These are phyloP conservation scores for Capricornis sumatraensis DNA, from an alignment of 2,113 vertebrate genomes.

Conservation along the genomic window DNA sequence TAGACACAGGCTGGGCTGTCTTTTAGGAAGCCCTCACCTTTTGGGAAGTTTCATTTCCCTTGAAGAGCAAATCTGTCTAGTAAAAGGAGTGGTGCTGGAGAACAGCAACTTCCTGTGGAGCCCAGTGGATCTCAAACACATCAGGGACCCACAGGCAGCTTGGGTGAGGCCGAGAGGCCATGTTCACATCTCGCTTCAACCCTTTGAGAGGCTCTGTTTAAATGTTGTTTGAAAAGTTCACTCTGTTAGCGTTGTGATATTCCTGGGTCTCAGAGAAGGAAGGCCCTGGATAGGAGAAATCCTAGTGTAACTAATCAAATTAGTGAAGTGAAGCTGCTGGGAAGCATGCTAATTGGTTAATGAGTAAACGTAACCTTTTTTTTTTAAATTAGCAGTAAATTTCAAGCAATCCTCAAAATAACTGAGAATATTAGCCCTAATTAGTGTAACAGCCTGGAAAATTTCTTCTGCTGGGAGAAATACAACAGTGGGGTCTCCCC, in stretches of 20 bases:
- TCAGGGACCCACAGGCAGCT: not conserved
- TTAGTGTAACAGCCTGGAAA: conserved; percentile 65
- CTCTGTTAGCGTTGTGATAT: not conserved
- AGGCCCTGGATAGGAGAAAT: not conserved
- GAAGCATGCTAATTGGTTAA: conserved; percentile 63
- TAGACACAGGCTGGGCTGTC: not conserved
- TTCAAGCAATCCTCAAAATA: conserved; percentile 65
- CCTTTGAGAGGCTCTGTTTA: not conserved
- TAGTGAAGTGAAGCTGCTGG: conserved; percentile 44
- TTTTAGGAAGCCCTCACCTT: not conserved
- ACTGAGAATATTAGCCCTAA: conserved; percentile 67
- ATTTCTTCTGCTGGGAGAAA: conserved; percentile 57
- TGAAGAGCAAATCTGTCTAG: not conserved
- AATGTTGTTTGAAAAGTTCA: not conserved
- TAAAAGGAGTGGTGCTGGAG: not conserved
- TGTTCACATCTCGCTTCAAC: not conserved
- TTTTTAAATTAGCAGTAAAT: conserved; percentile 49
- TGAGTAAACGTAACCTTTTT: conserved; percentile 62
- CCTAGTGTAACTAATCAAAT: conserved; percentile 16
- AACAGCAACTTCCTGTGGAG: not conserved
- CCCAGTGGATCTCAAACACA: not conserved
- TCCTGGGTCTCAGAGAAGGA: not conserved
- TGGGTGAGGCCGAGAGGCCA: not conserved
- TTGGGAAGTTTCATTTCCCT: conserved; percentile 10
- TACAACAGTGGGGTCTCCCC: conserved; percentile 35